Conservation (phyloP, 2,113 vertebrate genomes). For the Gasterosteus aculeatus region DNA sequence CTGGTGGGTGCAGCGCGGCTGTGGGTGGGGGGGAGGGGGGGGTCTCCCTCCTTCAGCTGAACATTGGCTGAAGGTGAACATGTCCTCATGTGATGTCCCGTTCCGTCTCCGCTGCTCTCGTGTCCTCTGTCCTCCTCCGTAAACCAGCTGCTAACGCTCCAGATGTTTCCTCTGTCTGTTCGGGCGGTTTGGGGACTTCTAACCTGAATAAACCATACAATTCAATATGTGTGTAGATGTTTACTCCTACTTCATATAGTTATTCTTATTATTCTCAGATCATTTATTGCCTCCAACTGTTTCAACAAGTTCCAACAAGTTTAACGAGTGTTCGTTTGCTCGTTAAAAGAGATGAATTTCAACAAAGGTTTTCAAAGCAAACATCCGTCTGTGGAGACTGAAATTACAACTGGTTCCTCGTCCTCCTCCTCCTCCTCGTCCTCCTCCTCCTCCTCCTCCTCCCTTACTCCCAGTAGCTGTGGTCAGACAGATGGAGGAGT, state of each 20-base stretch:
- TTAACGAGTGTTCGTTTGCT: neutral
- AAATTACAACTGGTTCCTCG: neutral
- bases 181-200: too few relatives aligned
- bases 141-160: neutral
- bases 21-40: neutral
- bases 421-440: neutral
- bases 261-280: too few relatives aligned
- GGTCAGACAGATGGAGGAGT: conserved; percentile 53
- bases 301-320: too few relatives aligned
- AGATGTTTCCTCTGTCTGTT: too few relatives aligned
- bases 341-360: neutral
- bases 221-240: too few relatives aligned
- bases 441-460: neutral
- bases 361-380: neutral
- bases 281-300: too few relatives aligned
- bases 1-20: conserved; percentile 82
- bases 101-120: neutral
- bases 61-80: conserved; percentile 32
- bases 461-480: conserved; percentile 29
- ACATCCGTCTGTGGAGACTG: neutral
- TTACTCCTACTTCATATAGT: too few relatives aligned
- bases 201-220: too few relatives aligned
- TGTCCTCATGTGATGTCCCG: conserved; percentile 15
- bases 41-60: conserved; percentile 17
- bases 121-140: neutral